These are phyloP conservation scores for Drosophila pallidifrons DNA, from an alignment of 1,140 invertebrate genomes.

Conservation along the genomic window DNA sequence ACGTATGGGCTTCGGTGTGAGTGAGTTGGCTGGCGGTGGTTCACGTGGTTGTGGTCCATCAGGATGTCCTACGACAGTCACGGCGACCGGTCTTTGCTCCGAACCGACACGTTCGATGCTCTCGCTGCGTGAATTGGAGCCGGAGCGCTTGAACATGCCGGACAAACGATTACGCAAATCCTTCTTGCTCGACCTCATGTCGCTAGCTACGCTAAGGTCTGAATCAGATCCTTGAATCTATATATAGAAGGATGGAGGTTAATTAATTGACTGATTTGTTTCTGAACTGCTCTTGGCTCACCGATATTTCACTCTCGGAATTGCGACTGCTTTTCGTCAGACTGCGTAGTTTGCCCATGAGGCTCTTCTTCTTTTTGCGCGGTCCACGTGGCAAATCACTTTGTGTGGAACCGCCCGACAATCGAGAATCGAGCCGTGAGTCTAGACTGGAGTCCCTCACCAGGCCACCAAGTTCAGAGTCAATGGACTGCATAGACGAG, in stretches of 20 bases:
- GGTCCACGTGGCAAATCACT: conserved; percentile 91
- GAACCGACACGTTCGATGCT: conserved; percentile 72
- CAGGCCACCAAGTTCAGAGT: conserved; percentile 86
- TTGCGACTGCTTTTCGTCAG: conserved; percentile 91
- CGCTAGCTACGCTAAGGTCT: conserved; percentile 89
- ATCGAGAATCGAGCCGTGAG: conserved; percentile 86
- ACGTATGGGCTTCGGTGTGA: conserved; percentile 79
- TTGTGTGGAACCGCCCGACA: conserved; percentile 93
- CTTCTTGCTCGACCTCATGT: conserved; percentile 88
- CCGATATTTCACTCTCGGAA: conserved; percentile 85
- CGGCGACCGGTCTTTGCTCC: conserved; percentile 77
- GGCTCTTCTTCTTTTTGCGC: conserved; percentile 92
- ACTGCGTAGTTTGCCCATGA: conserved; percentile 94
- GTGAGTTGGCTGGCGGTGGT: conserved; percentile 78
- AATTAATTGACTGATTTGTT: neutral
- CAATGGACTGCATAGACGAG: conserved; percentile 91
- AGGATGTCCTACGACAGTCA: conserved; percentile 76
- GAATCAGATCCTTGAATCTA: conserved; percentile 90
- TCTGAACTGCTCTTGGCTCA: conserved; percentile 29
- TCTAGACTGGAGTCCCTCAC: conserved; percentile 85
- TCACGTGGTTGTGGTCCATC: conserved; percentile 77
- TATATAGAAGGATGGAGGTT: neutral
- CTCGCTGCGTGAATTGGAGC: conserved; percentile 77
- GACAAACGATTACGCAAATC: conserved; percentile 92
- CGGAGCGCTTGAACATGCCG: conserved; percentile 91